Evolutionary conservation across 2,797 vertebrate genomes (phyloP).

Genomic region (Crypturellus tataupa): DNA sequence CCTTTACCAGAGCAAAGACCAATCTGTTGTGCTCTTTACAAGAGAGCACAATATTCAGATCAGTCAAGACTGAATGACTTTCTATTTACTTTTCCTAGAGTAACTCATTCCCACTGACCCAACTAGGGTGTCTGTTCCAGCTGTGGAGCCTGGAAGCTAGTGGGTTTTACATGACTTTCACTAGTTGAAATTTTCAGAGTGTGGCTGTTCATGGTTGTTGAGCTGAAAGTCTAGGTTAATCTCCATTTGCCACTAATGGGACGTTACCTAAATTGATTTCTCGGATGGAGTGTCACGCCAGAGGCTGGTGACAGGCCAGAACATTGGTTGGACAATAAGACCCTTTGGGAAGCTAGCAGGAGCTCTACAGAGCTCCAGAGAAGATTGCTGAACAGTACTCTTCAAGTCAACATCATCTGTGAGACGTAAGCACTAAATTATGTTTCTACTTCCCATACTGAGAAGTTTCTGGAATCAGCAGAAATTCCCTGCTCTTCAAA

Average conservation of each 20-base stretch:
- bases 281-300: slow-evolving; percentile 62
- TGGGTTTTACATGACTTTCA: background rate
- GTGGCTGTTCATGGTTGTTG: background rate
- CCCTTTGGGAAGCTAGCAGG: slow-evolving; percentile 62
- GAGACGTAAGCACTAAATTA: slow-evolving; percentile 71
- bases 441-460: slow-evolving; percentile 60
- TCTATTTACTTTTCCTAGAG: background rate
- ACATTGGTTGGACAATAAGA: slow-evolving; percentile 72
- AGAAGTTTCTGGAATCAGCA: slow-evolving; percentile 67
- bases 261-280: slow-evolving; percentile 46
- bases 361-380: slow-evolving; percentile 57
- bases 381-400: slow-evolving; percentile 60
- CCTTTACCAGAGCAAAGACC: too few species aligned
- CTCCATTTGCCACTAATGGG: background rate
- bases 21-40: background rate
- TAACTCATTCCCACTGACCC: background rate
- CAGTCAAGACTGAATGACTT: background rate
- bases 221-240: background rate
- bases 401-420: slow-evolving; percentile 59
- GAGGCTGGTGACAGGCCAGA: slow-evolving; percentile 73
- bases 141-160: background rate
- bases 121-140: background rate
- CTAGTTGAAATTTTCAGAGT: background rate
- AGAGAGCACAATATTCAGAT: background rate
- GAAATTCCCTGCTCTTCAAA: slow-evolving; percentile 68